phyloP scores from a whole-genome alignment of 1,140 invertebrate genomes.

The Sarcophaga bullata region DNA sequence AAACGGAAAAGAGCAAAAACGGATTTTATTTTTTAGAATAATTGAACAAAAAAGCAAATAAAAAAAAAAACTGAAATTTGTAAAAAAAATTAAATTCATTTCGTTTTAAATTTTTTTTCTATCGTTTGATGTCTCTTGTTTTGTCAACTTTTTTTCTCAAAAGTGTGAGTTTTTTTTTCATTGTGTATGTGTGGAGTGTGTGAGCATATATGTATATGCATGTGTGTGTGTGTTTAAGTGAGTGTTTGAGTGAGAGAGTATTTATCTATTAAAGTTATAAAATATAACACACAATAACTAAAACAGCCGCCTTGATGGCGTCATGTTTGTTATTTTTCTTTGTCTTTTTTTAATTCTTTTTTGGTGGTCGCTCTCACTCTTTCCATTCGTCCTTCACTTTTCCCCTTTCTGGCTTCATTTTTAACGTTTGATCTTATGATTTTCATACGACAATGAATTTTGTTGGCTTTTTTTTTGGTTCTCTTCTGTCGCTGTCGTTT shows the following conservation, averaged over 20 bases:
- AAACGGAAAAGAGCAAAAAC: not conserved
- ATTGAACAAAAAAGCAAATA: not conserved
- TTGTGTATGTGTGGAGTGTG: not conserved
- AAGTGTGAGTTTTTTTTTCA: not conserved
- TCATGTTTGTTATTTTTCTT: not conserved
- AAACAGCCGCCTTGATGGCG: constrained; percentile 15
- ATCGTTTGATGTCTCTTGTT: too few relatives aligned
- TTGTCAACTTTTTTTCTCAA: too few relatives aligned
- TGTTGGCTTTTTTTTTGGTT: too few relatives aligned
- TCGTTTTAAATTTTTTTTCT: not conserved
- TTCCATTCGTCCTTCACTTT: too few relatives aligned
- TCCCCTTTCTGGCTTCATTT: not conserved
- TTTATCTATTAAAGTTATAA: constrained; percentile 33
- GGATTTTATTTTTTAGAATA: not conserved
- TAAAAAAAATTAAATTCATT: not conserved
- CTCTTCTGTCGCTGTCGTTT: not conserved
- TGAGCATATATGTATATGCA: not conserved
- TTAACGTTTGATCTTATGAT: not conserved
- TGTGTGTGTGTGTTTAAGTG: not conserved
- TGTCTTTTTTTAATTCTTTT: too few relatives aligned
- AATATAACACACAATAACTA: constrained; percentile 1
- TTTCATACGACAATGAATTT: not conserved
- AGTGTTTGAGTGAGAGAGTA: not conserved
- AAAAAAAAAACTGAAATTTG: not conserved
- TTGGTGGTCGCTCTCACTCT: too few relatives aligned